Evolutionary conservation across 2,888 invertebrate species (phyloP), one percentile per base, ranked within the genome.

Genomic region (Nemotelus pantherinus): DNA sequence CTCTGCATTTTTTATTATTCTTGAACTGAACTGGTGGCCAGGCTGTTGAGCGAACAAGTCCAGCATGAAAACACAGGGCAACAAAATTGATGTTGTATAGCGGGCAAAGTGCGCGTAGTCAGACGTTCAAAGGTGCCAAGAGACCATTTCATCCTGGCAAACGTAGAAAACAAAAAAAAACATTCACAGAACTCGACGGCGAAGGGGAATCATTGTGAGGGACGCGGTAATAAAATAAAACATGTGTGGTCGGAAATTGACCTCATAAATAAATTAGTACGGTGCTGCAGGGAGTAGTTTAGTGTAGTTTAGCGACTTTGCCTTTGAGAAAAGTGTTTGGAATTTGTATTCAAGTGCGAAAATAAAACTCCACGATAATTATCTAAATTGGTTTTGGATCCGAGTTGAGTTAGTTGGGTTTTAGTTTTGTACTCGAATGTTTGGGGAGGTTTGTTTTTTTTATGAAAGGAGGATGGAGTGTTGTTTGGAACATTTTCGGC

Each of bases 201-300:
- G 43, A 65, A 65, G 65, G 10, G 45, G 47, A 45, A 63, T 1
- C 9, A 9, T 25, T 43, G 41, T 0, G 41, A 63, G 43, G 9
- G 65, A 4, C 44, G n/a, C 10, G 47, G 43, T 9, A 55, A 55
- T 70, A 6, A 70, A 70, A 70, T 70, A 70, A 70, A 70, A 70
- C 70, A 70, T 70, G 70, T 70, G 70, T 70, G 70, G 70, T 70
- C 70, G 70, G 70, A 70, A 70, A 70, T 70, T 55, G 70, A 70
- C 70, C 70, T 70, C 70, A 70, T 70, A 70, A 70, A 70, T 70
- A 70, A 70, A 70, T 70, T 70, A 70, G 70, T n/a, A 70, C 55
- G 70, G 41, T 53, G 55, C 70, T 55, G 55, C 43, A 53, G 70
- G 70, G 70, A 55, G 55, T 70, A 53, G 55, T 70, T 25, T 70